phyloP scores from a whole-genome alignment of 2,888 invertebrate species.

The Sympetrum striolatum region DNA sequence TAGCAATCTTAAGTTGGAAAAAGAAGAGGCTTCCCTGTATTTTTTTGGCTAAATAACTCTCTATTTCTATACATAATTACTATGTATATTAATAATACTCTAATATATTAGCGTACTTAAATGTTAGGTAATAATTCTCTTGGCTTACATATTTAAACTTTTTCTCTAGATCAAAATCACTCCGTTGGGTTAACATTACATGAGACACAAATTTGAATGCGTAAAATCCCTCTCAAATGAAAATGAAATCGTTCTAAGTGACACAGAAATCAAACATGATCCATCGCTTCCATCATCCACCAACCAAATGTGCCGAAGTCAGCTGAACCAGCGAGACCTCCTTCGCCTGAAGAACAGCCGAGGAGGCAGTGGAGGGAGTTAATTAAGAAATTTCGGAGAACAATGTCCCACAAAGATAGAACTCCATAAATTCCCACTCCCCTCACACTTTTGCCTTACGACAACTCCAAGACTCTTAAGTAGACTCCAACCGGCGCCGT shows the following conservation, averaged over 20 bases:
- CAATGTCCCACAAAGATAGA: neutral
- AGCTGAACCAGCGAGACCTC: neutral
- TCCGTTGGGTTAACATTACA: too few species aligned
- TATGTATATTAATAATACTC: too few species aligned
- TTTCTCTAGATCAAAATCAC: too few species aligned
- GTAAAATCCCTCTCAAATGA: too few species aligned
- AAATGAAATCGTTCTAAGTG: neutral
- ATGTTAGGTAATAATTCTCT: too few species aligned
- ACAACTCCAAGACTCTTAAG: neutral
- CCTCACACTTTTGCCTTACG: neutral
- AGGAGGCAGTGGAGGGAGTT: neutral
- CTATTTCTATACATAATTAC: too few species aligned
- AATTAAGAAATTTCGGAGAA: slow-evolving; percentile 1
- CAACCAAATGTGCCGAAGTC: neutral
- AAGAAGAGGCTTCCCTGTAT: too few species aligned
- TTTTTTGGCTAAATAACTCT: too few species aligned
- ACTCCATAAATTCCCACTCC: slow-evolving; percentile 22
- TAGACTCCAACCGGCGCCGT: neutral
- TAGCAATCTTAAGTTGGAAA: too few species aligned
- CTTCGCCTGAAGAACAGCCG: neutral
- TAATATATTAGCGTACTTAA: too few species aligned
- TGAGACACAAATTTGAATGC: too few species aligned
- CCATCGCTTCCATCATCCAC: neutral
- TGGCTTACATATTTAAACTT: too few species aligned
- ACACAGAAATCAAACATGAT: neutral